Evolutionary conservation across 2,797 vertebrate species (phyloP).

Genomic region (Pipistrellus pygmaeus): DNA sequence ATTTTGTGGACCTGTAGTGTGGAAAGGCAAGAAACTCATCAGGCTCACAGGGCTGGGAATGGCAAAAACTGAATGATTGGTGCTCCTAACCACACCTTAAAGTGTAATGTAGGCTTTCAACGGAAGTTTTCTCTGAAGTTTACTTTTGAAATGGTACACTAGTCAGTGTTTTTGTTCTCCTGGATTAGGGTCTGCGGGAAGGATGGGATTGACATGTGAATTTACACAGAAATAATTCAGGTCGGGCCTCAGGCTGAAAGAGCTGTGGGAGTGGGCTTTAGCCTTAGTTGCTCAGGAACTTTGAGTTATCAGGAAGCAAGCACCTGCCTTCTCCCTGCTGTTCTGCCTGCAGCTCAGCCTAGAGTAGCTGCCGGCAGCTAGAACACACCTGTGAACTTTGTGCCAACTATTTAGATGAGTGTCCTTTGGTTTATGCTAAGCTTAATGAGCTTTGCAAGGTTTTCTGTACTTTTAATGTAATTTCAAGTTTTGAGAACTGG

Average conservation of each 20-base stretch:
- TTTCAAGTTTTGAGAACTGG: not conserved
- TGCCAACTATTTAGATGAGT: not conserved
- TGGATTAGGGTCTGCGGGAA: not conserved
- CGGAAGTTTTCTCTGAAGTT: not conserved
- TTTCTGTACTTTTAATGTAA: not conserved
- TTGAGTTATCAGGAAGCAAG: not conserved
- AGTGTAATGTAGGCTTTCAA: not conserved
- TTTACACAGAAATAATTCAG: not conserved
- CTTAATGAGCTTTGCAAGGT: slow-evolving; percentile 1
- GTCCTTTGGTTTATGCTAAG: not conserved
- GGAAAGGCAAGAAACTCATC: not conserved
- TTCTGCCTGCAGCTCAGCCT: not conserved
- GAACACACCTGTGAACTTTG: not conserved
- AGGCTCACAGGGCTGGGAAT: not conserved
- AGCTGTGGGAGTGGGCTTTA: not conserved
- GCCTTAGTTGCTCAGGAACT: not conserved
- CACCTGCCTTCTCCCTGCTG: not conserved
- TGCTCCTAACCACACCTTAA: fast-evolving
- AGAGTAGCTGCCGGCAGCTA: not conserved
- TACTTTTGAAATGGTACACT: not conserved
- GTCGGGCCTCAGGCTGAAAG: not conserved
- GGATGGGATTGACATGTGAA: not conserved
- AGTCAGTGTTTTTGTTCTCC: not conserved
- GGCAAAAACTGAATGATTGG: not conserved
- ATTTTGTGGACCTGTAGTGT: not conserved